Conservation (phyloP, 2,797 vertebrate species). For the Tokudaia tokunoshimensis region DNA sequence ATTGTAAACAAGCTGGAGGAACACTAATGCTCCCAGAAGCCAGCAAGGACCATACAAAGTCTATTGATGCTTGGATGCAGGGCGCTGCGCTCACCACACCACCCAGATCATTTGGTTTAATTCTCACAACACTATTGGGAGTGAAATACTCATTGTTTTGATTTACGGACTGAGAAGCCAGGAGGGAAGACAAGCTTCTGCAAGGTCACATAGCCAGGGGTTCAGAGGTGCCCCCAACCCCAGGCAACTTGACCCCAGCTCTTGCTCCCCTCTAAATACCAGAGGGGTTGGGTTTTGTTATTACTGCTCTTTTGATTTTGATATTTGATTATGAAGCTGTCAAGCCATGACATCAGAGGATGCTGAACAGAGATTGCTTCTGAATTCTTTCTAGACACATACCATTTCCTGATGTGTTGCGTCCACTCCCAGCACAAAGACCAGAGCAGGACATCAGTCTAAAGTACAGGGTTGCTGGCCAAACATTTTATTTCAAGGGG, state of each 20-base stretch:
- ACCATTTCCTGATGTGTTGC: background rate
- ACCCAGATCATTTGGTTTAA: background rate
- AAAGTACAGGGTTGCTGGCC: background rate
- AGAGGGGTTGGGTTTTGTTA: conserved; percentile 58
- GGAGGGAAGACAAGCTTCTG: conserved; percentile 19
- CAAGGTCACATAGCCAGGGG: background rate
- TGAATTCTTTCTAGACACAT: background rate
- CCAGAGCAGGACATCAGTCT: fast-evolving
- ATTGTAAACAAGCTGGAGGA: background rate
- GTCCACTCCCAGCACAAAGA: background rate
- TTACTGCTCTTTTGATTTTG: conserved; percentile 59
- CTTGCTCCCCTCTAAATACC: conserved; percentile 3
- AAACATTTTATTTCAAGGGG: background rate
- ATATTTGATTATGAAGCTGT: conserved; percentile 62
- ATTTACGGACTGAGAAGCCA: background rate
- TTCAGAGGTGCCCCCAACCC: conserved; percentile 22
- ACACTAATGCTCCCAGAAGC: background rate
- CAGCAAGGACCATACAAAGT: background rate
- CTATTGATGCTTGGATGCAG: background rate
- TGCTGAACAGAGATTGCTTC: background rate
- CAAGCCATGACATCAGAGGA: conserved; percentile 30
- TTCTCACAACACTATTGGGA: background rate
- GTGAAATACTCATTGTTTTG: background rate
- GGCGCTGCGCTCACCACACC: background rate
- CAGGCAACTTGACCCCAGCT: conserved; percentile 51